Conservation (phyloP, 2,888 invertebrate genomes). For the Acronicta aceris region DNA sequence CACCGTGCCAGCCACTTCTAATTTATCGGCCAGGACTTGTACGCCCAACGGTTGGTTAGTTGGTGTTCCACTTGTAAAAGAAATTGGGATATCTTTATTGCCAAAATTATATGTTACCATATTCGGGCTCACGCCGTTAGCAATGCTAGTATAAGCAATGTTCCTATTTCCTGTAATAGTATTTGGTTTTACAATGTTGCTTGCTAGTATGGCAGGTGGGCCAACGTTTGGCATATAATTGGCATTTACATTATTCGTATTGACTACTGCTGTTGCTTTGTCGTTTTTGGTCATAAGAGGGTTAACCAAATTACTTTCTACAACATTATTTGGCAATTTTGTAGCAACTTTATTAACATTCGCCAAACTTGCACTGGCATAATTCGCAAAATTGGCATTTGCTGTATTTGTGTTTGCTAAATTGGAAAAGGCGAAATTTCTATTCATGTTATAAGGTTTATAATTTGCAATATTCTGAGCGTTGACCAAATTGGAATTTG, state of each 20-base stretch:
- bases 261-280: background rate
- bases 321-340: constrained; percentile 8
- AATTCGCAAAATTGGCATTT: background rate
- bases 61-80: constrained; percentile 6
- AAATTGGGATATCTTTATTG: constrained; percentile 21
- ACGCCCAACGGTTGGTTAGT: constrained; percentile 62
- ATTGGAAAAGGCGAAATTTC: constrained; percentile 9
- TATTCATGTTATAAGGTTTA: constrained; percentile 3
- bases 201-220: background rate
- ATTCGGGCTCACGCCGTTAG: background rate
- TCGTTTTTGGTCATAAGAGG: constrained; percentile 13
- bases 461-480: constrained; percentile 24
- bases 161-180: background rate
- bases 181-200: background rate
- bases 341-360: background rate
- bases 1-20: constrained; percentile 73
- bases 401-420: background rate
- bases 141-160: constrained; percentile 1
- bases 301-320: background rate
- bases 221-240: constrained; percentile 7
- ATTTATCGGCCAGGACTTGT: constrained; percentile 68
- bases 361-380: background rate
- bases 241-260: constrained; percentile 4
- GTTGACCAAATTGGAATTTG: constrained; percentile 7
- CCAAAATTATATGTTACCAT: constrained; percentile 30